Conservation (phyloP, 2,888 invertebrate species). For the Drosophila diplacantha region DNA sequence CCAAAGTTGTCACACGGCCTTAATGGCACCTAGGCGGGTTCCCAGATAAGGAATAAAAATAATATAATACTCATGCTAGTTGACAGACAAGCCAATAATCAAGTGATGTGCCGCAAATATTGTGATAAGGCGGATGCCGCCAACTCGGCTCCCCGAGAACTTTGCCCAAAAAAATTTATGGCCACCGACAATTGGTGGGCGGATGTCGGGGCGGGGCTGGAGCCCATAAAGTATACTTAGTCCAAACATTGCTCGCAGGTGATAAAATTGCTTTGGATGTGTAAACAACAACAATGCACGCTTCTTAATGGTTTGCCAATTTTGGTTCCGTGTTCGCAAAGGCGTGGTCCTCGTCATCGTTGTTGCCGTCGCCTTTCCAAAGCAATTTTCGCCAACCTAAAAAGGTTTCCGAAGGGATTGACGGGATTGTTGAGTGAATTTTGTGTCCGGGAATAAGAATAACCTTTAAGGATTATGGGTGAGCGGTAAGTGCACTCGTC, state of each 20-base stretch:
- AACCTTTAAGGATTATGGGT: conserved; percentile 13
- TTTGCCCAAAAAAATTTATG: conserved; percentile 47
- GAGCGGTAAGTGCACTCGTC: conserved; percentile 16
- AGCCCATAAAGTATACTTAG: conserved; percentile 45
- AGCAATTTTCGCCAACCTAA: conserved; percentile 28
- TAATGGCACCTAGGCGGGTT: conserved; percentile 44
- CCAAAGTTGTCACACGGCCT: conserved; percentile 59
- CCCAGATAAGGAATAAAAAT: conserved; percentile 40
- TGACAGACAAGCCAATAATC: conserved; percentile 42
- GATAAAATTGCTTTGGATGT: conserved; percentile 49
- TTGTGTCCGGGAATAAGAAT: conserved; percentile 7
- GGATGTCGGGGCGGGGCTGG: conserved; percentile 22
- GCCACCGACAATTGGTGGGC: conserved; percentile 22
- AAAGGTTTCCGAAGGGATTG: conserved; percentile 25
- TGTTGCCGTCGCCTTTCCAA: not conserved
- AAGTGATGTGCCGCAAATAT: conserved; percentile 44
- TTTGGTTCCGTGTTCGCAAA: conserved; percentile 32
- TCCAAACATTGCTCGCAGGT: conserved; percentile 43
- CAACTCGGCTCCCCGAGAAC: conserved; percentile 4
- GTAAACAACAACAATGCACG: conserved; percentile 45
- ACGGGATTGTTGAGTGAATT: conserved; percentile 15
- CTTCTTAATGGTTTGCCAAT: conserved; percentile 52
- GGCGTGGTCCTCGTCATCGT: conserved; percentile 23
- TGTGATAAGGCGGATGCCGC: conserved; percentile 33
- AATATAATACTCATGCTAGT: conserved; percentile 37